phyloP scores from a whole-genome alignment of 2,888 invertebrate species.

The Pterobdella sp. region DNA sequence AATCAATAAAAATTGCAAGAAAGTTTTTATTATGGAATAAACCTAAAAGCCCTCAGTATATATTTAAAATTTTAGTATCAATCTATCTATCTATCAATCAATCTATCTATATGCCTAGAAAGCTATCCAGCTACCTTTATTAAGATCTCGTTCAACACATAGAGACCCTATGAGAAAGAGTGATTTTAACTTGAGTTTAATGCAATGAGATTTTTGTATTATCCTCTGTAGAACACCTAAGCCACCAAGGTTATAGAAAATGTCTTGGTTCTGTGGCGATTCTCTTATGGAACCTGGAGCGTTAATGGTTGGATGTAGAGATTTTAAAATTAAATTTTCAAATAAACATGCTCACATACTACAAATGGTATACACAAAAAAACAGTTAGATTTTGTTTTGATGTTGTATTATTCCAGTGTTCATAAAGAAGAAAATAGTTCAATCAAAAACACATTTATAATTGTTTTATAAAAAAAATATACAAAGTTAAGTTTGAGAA shows the following conservation, averaged over 20 bases:
- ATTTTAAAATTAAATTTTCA: background rate
- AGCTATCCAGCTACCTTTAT: constrained; percentile 57
- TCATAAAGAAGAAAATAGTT: no score
- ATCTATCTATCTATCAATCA: no score
- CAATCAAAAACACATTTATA: no score
- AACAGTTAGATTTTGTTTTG: no score
- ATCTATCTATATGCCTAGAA: no score
- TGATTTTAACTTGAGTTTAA: constrained; percentile 63
- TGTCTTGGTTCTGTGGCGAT: constrained; percentile 58
- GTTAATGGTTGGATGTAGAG: background rate
- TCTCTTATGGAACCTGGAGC: constrained; percentile 62
- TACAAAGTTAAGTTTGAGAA: no score
- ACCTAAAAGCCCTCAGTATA: no score
- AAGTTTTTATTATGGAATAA: no score
- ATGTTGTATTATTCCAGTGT: no score
- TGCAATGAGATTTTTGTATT: constrained; percentile 56
- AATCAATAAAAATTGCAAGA: no score
- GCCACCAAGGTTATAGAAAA: constrained; percentile 62
- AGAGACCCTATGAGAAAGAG: constrained; percentile 65
- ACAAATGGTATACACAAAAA: background rate
- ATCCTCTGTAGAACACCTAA: constrained; percentile 60
- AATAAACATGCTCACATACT: background rate
- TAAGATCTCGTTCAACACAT: constrained; percentile 54
- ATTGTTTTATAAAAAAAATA: no score
- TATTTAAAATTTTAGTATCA: no score